Evolutionary conservation across 2,888 invertebrate genomes (phyloP).

Genomic region (Parnassius apollo): DNA sequence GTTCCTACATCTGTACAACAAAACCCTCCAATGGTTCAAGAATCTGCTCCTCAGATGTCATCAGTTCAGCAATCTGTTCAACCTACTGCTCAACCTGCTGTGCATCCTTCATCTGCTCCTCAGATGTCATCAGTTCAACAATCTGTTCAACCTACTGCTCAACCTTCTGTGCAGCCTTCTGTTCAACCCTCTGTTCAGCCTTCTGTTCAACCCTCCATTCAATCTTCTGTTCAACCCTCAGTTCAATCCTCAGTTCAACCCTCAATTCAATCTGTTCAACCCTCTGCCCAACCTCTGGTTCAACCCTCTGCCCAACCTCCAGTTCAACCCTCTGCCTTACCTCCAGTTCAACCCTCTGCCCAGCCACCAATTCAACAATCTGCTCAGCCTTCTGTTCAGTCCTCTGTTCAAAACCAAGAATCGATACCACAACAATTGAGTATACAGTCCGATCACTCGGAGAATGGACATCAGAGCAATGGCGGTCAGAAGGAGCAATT

Average conservation of each 20-base stretch:
- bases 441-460: conserved; percentile 49
- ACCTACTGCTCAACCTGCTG: conserved; percentile 19
- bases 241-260: conserved; percentile 28
- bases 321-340: conserved; percentile 3
- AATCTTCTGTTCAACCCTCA: conserved; percentile 27
- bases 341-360: conserved; percentile 9
- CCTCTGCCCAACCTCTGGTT: neutral
- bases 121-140: conserved; percentile 23
- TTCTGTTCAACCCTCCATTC: conserved; percentile 12
- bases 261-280: conserved; percentile 11
- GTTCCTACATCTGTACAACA: conserved; percentile 37
- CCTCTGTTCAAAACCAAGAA: conserved; percentile 38
- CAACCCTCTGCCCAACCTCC: conserved; percentile 3
- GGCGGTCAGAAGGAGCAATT: conserved; percentile 68
- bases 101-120: conserved; percentile 11
- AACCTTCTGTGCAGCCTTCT: conserved; percentile 21
- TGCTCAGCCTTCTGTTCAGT: conserved; percentile 23
- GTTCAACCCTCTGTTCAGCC: conserved; percentile 25
- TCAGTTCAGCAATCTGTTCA: conserved; percentile 26
- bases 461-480: conserved; percentile 53
- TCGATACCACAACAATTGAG: conserved; percentile 57
- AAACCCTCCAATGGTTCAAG: conserved; percentile 33
- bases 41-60: conserved; percentile 24
- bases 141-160: conserved; percentile 25
- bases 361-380: conserved; percentile 23